Conservation (phyloP, 2,888 invertebrate species). For the Drosophila kanekoi region DNA sequence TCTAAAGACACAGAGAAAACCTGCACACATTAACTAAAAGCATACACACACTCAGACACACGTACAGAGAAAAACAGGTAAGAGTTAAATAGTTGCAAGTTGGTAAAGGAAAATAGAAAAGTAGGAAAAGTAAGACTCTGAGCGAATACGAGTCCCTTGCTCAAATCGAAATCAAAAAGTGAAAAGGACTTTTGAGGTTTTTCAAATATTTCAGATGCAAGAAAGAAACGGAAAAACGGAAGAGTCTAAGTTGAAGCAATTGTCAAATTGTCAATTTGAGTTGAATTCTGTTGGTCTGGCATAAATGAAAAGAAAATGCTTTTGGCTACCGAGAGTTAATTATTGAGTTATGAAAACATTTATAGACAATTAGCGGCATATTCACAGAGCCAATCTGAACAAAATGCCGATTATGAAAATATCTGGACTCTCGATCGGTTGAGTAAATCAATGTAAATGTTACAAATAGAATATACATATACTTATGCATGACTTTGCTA, state of each 20-base stretch:
- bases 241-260: neutral
- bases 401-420: constrained; percentile 46
- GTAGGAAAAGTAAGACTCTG: too few species aligned
- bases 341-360: constrained; percentile 44
- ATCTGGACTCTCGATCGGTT: constrained; percentile 25
- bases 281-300: neutral
- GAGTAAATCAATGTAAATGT: constrained; percentile 37
- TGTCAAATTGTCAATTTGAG: constrained; percentile 2
- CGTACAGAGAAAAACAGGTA: constrained; percentile 33
- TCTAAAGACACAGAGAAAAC: neutral
- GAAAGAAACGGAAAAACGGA: neutral
- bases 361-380: constrained; percentile 47
- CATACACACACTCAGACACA: constrained; percentile 40
- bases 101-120: constrained; percentile 6
- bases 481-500: constrained; percentile 61
- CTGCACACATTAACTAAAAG: constrained; percentile 5
- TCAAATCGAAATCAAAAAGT: constrained; percentile 6
- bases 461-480: constrained; percentile 60
- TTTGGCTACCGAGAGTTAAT: constrained; percentile 21
- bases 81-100: constrained; percentile 34
- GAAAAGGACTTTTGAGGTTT: neutral
- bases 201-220: constrained; percentile 1
- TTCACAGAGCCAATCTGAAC: constrained; percentile 50
- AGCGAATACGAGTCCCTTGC: neutral
- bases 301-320: constrained; percentile 22